These are phyloP conservation scores for Proales similis DNA, from an alignment of 1,140 invertebrate genomes.

Conservation along the genomic window DNA sequence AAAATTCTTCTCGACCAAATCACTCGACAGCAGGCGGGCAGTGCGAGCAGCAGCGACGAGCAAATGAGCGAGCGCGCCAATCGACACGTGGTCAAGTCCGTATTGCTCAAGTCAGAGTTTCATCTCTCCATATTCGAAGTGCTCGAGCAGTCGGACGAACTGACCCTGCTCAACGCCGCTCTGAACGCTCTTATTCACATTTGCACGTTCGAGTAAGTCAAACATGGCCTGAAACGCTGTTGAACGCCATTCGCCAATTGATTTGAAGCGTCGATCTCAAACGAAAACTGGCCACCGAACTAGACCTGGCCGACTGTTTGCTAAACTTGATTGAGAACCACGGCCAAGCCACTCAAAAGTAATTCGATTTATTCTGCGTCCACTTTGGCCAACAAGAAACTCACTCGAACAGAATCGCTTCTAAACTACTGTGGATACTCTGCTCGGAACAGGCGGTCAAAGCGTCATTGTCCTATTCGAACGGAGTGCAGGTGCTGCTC, in stretches of 20 bases:
- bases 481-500: constrained; percentile 50
- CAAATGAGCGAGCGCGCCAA: no score
- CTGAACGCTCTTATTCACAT: constrained; percentile 19
- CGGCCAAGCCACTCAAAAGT: constrained; percentile 49
- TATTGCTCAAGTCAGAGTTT: constrained; percentile 6
- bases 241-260: neutral
- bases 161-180: constrained; percentile 11
- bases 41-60: no score
- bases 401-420: constrained; percentile 46
- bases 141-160: constrained; percentile 9
- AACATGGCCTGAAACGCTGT: neutral
- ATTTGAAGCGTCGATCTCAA: constrained; percentile 6
- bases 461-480: constrained; percentile 48
- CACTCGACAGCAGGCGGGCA: neutral
- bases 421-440: constrained; percentile 48
- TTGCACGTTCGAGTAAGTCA: constrained; percentile 23
- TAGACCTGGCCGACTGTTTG: constrained; percentile 46
- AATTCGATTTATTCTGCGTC: constrained; percentile 24
- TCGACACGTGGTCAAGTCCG: no score
- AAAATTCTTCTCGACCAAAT: no score
- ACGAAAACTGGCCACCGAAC: constrained; percentile 42
- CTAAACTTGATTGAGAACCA: constrained; percentile 48
- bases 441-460: constrained; percentile 46
- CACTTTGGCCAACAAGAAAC: neutral
- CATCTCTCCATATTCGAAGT: constrained; percentile 21